Base-by-base conservation (phyloP, 2,797 vertebrate genomes). In the Psittacula echo region DNA sequence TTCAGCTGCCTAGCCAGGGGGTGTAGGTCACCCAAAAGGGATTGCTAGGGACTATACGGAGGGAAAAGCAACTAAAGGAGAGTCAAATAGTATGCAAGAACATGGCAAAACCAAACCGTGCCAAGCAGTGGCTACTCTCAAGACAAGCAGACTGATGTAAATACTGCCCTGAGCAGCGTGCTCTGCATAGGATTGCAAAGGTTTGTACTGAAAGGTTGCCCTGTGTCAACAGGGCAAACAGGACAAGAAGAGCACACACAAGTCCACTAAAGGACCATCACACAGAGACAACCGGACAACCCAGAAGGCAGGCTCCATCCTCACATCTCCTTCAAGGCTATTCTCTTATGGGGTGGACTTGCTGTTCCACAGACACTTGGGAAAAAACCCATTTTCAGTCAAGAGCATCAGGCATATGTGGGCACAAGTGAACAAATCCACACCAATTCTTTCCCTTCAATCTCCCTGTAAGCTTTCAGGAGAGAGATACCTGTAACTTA, bases 361-460 rank as follows among this genome's bases (percentile, higher is more conserved):
- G 7, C 37, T 85, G 48, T 26, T 82, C 26, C 54, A 58, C 1
- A 2, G 19, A 41, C 7, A 7, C 17, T 50, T 10, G 11, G 22
- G 1, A 18, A 29, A 53, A 19, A 39, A 29, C 3, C 41, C 4
- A 6, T 86, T 83, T 66, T 79, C n/a, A 7, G 26, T 22, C 14
- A 42, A 74, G 23, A 75, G 26, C 56, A 41, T 14, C 13, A 66
- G 32, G 13, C n/a, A 34, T 10, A 27, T 6, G 8, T 0, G 0
- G 18, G 54, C 54, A 68, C 30, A 68, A 73, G 32, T 1, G 1
- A 71, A 20, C 16, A 51, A 80, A 88, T n/a, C 12, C 26, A 24
- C 30, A 6, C 9, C 1, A 1, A 0, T 61, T 68, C 10, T 61
- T 2, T 3, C 26, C 19, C 39, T 24, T 41, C 39, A 34, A 3